Evolutionary conservation across 2,888 invertebrate species (phyloP), one percentile per base, ranked within the genome.

Genomic region (Pycnomerus fuliginosus): DNA sequence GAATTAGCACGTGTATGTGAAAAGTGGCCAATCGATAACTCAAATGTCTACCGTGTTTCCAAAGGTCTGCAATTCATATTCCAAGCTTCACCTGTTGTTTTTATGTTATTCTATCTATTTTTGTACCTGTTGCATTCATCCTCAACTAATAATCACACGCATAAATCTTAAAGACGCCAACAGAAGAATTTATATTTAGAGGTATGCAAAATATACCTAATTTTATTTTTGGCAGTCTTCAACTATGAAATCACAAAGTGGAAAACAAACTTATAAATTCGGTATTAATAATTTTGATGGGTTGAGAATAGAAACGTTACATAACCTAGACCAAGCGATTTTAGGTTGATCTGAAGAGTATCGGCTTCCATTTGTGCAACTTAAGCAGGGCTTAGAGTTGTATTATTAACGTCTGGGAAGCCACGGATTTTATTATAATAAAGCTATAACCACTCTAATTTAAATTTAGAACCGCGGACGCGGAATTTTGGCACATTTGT

Each of bases 401-500:
- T n/a, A n/a, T n/a, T n/a, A n/a, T n/a, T n/a, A n/a, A n/a, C n/a
- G n/a, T n/a, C n/a, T n/a, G n/a, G n/a, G n/a, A n/a, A n/a, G n/a
- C n/a, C n/a, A n/a, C n/a, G n/a, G n/a, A n/a, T n/a, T n/a, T 33
- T 24, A 31, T 10, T 30, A 24, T 31, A 43, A n/a, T 36, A 25
- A 17, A 22, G 29, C 17, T 22, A 12, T n/a, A n/a, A n/a, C n/a
- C n/a, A n/a, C n/a, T 29, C 36, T 30, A 22, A 41, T 38, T 12
- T 45, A 25, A 35, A 35, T 34, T 40, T 45, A 45, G 35, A 48
- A 34, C 4, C 35, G 35, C 20, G 28, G 4, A 30, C 35, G 32
- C 34, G 17, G 34, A 29, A 30, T 30, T 30, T 39, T 45, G 39
- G 38, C 53, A 55, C 53, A 56, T 48, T 45, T 48, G 44, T 56